A percentile compares a stretch with the other conserved stretches of the same genome.
These are phyloP conservation scores for Stenotaenia linearis DNA, from an alignment of 2,888 invertebrate genomes.

Conservation along the genomic window DNA sequence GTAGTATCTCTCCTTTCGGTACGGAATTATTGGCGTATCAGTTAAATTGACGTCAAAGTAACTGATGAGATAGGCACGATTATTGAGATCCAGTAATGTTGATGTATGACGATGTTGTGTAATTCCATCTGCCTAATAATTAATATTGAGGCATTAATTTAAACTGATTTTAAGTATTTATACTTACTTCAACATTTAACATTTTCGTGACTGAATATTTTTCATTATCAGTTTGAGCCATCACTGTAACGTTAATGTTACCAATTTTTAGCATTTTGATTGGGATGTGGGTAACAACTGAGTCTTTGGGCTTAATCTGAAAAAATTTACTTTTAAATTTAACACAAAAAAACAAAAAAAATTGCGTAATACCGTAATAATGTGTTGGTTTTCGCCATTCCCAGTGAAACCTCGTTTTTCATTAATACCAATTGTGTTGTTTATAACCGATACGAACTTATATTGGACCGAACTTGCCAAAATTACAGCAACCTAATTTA, in stretches of 20 bases:
- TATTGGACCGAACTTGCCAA: constrained; percentile 76
- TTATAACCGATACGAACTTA: constrained; percentile 44
- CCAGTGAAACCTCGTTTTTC: neutral
- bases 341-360: neutral
- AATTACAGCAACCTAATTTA: constrained; percentile 82
- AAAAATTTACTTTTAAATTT: neutral
- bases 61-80: constrained; percentile 83
- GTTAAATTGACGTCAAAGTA: constrained; percentile 94
- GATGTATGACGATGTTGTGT: constrained; percentile 90
- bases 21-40: constrained; percentile 85
- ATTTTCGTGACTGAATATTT: constrained; percentile 45
- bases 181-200: constrained; percentile 58
- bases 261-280: constrained; percentile 54
- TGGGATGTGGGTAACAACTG: constrained; percentile 89
- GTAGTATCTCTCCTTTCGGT: constrained; percentile 83
- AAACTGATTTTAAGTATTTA: neutral
- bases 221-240: constrained; percentile 54
- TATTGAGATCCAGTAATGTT: constrained; percentile 82
- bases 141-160: neutral
- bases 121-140: constrained; percentile 72
- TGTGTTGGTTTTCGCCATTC: neutral
- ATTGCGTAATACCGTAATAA: neutral
- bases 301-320: constrained; percentile 51
- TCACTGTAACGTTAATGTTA: constrained; percentile 63
- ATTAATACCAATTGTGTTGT: neutral